Evolutionary conservation across 2,113 vertebrate genomes (phyloP).

Genomic region (Micronycteris hirsuta): DNA sequence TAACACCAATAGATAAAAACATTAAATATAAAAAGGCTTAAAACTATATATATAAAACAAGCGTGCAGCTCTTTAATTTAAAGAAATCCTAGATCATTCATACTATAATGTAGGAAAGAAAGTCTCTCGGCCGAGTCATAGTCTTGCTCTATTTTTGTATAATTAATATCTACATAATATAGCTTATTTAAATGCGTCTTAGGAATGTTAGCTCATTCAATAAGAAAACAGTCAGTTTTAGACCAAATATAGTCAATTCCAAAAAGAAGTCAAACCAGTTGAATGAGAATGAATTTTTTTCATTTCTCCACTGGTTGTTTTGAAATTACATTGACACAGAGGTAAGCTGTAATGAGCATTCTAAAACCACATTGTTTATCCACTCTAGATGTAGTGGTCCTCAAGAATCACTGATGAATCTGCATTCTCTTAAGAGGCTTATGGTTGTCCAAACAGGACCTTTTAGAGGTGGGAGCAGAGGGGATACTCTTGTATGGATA

Average conservation of each 20-base stretch:
- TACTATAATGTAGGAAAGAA: background rate
- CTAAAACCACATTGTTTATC: background rate
- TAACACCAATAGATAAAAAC: conserved; percentile 7
- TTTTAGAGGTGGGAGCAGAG: background rate
- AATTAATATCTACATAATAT: conserved; percentile 25
- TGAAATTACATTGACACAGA: background rate
- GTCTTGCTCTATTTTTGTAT: conserved; percentile 56
- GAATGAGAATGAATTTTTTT: conserved; percentile 29
- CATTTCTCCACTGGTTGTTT: background rate
- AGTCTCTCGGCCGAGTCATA: conserved; percentile 28
- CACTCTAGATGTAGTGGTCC: background rate
- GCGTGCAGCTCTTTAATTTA: background rate
- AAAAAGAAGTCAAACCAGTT: conserved; percentile 30
- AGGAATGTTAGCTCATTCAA: conserved; percentile 21
- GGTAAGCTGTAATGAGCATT: background rate
- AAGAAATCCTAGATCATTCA: conserved; percentile 32
- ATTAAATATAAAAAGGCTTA: conserved; percentile 9
- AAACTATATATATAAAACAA: conserved; percentile 58
- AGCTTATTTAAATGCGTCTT: conserved; percentile 51
- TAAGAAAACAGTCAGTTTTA: conserved; percentile 40
- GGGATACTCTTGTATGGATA: background rate
- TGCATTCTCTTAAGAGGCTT: background rate
- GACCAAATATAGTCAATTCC: conserved; percentile 35
- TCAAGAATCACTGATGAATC: background rate
- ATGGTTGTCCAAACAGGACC: background rate